Evolutionary conservation across 2,888 invertebrate genomes (phyloP), one percentile per base, ranked within the genome.

Genomic region (Spilosoma lubricipeda): DNA sequence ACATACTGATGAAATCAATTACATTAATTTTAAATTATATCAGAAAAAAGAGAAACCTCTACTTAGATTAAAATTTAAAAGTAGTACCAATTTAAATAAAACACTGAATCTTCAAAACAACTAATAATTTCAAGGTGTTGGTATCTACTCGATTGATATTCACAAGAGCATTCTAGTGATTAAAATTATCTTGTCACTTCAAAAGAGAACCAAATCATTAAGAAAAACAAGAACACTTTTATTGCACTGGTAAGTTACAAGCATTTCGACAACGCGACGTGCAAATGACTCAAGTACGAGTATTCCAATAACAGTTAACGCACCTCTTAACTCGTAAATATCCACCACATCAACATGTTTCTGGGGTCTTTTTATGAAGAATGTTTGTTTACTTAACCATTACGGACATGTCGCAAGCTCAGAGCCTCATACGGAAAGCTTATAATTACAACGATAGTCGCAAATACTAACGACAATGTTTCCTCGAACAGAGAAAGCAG

Each of bases 401-500:
- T 78, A 79, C 74, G 59, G 42, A 59, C 66, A 68, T 75, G 23
- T 71, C 56, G 39, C 67, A 63, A 56, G 67, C 30, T 33, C n/a
- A 70, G 39, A 67, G 71, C 72, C 76, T 67, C 74, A 77, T 83
- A 82, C 64, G 67, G 75, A 77, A 75, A 82, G 80, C 79, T 86
- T 86, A 89, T 87, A 85, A 88, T 90, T 87, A 89, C 86, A 86
- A 87, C 88, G 89, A 90, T 90, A 89, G 87, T 88, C 87, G 88
- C 89, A 89, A 90, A 90, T 88, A 89, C 88, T 89, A 90, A 90
- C 90, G 90, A 91, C 89, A 90, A 88, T 89, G 87, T 84, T 91
- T 90, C 90, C 84, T 88, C 86, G 90, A 90, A 91, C 82, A 88
- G 91, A 88, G 93, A 93, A 93, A 93, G 93, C 90, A 88, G 87